These are phyloP conservation scores for Synodontis membranacea DNA, from an alignment of 2,113 vertebrate species.

Conservation along the genomic window DNA sequence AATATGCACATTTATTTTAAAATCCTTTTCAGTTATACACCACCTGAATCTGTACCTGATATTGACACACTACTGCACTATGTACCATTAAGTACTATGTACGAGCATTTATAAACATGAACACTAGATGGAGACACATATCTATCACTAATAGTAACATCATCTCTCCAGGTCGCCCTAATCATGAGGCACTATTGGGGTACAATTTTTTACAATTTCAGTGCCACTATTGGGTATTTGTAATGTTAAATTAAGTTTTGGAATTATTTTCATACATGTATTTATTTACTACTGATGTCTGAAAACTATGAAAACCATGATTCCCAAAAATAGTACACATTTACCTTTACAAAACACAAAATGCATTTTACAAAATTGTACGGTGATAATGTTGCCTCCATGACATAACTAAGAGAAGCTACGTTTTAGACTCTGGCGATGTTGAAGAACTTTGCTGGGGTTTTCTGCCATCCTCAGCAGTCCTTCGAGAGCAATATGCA, in stretches of 20 bases:
- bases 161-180: neutral
- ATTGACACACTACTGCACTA: neutral
- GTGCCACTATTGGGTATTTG: neutral
- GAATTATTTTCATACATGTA: neutral
- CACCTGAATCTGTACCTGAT: neutral
- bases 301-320: neutral
- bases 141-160: neutral
- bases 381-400: neutral
- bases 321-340: neutral
- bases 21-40: neutral
- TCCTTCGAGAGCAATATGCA: slow-evolving; percentile 10
- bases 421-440: neutral
- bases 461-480: neutral
- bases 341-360: too few species aligned
- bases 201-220: neutral
- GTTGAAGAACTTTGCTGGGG: neutral
- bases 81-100: neutral
- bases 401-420: neutral
- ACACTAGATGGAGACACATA: slow-evolving; percentile 33
- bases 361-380: neutral
- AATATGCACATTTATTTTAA: neutral
- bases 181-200: neutral
- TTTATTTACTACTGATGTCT: neutral
- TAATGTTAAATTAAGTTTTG: neutral
- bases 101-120: neutral